Base-by-base conservation (phyloP, 2,888 invertebrate species). In the Parnassius mnemosyne region DNA sequence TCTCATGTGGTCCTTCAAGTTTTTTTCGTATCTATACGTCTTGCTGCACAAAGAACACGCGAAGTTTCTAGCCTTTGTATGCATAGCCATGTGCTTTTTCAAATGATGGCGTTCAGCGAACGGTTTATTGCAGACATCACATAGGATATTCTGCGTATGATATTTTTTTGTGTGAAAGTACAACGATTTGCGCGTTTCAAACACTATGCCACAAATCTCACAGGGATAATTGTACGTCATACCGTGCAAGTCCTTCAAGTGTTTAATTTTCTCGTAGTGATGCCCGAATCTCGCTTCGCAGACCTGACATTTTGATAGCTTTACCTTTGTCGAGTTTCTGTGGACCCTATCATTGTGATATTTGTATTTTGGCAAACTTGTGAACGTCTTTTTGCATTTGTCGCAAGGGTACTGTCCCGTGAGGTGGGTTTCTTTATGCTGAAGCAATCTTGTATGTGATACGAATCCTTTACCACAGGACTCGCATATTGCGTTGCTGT, bases 341-440 rank as follows among this genome's bases (percentile, higher is more conserved):
- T 73, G 73, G 12, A 61, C 16, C 57, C 68, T 68, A 1, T 63
- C 66, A 3, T 54, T 66, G 56, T 73, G 73, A 41, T 70, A 70
- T 42, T 68, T 72, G 7, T 68, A 64, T 61, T 69, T 70, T 1
- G 69, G 56, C 1, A 62, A 59, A 42, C 65, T 71, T 1, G 65
- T 57, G 34, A 70, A 71, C 0, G 65, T 65, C 41, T 92, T 91
- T 12, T 79, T 79, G 65, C 92, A 92, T 66, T 72, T 79, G 0
- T 76, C 79, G 65, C 92, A 92, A 3, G 85, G 81, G 52, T 84
- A 79, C 0, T 83, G 84, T 0, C 86, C 85, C 0, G 84, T 81
- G 1, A 76, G 66, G 56, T 87, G 87, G 3, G 83, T 86, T 65
- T 83, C 83, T 69, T 84, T 83, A 54, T 87, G 87, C 62, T 85